phyloP scores from a whole-genome alignment of 2,888 invertebrate genomes.

The Limenitis camilla region DNA sequence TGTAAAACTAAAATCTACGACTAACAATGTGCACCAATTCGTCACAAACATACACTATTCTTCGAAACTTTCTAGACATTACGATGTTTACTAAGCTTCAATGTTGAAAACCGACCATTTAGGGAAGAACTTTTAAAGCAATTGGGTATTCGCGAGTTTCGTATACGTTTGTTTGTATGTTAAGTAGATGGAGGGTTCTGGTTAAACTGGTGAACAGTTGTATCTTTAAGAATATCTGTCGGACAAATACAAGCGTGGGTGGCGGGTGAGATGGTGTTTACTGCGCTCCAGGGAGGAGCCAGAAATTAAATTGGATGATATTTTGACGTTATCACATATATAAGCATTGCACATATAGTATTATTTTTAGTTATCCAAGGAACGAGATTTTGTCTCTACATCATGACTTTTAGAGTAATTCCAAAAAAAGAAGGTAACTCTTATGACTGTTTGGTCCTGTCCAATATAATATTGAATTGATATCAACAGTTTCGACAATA shows the following conservation, averaged over 20 bases:
- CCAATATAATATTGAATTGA: too few species aligned
- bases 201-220: slow-evolving; percentile 24
- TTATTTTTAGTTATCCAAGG: slow-evolving; percentile 27
- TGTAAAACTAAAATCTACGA: too few species aligned
- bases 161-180: slow-evolving; percentile 7
- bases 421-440: too few species aligned
- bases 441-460: too few species aligned
- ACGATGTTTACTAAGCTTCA: slow-evolving; percentile 44
- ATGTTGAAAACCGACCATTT: slow-evolving; percentile 38
- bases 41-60: slow-evolving; percentile 32
- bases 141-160: slow-evolving; percentile 1
- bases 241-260: slow-evolving; percentile 51
- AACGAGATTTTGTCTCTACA: too few species aligned
- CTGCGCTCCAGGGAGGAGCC: slow-evolving; percentile 65
- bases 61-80: slow-evolving; percentile 63
- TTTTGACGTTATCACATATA: slow-evolving; percentile 62
- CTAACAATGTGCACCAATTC: slow-evolving; percentile 12
- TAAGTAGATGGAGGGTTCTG: slow-evolving; percentile 14
- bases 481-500: too few species aligned
- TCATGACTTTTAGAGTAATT: too few species aligned
- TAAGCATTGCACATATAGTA: slow-evolving; percentile 3
- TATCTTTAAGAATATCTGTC: slow-evolving; percentile 64
- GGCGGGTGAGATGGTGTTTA: slow-evolving; percentile 56
- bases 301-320: slow-evolving; percentile 72
- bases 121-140: slow-evolving; percentile 27